Evolutionary conservation across 2,797 vertebrate species (phyloP), one percentile per base, ranked within the genome.

Genomic region (Lutjanus argentimaculatus): DNA sequence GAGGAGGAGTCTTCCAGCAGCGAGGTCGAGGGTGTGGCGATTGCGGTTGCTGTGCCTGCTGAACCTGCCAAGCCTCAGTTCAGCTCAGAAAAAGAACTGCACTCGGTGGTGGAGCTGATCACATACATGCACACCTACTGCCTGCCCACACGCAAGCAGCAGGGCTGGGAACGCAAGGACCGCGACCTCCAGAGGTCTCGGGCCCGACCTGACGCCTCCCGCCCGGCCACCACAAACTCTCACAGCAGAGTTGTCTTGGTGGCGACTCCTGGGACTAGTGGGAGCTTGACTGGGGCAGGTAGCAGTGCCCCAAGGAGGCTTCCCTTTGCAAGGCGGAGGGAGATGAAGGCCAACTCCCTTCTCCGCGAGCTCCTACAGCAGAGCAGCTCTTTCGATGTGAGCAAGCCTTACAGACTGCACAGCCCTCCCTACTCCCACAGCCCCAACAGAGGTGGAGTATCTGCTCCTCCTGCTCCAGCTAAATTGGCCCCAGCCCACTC

Each of bases 91-190:
- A 96, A 96, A 21, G 97, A 99, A 90, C 94, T 97, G 86, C 95
- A 82, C 68, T 97, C 97, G 0, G 93, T 99, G 83, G 96, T 99
- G 90, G 97, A 98, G 90, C 97, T 99, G 78, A 99, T 99, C 91
- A 97, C 95, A 5, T 99, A 99, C 96, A 99, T 99, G 98, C 98
- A 99, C 94, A 98, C 98, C 52, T 99, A 99, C 95, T 99, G 98
- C 90, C 96, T 99, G 92, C 98, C 98, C 1, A 90, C 89, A 0
- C 95, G 97, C 82, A 99, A 99, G 92, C 95, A 98, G 92, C 95
- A 96, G 7, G 13, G 89, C 63, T 94, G 83, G 59, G 93, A 96
- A 6, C 78, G 95, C 1, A 94, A 95, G 2, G 94, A 95, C 58
- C 93, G 96, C 1, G 96, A 96, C 72, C 77, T 91, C 55, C 85